Base-by-base conservation (phyloP, 2,888 invertebrate genomes). In the Xestia rhomboidea region DNA sequence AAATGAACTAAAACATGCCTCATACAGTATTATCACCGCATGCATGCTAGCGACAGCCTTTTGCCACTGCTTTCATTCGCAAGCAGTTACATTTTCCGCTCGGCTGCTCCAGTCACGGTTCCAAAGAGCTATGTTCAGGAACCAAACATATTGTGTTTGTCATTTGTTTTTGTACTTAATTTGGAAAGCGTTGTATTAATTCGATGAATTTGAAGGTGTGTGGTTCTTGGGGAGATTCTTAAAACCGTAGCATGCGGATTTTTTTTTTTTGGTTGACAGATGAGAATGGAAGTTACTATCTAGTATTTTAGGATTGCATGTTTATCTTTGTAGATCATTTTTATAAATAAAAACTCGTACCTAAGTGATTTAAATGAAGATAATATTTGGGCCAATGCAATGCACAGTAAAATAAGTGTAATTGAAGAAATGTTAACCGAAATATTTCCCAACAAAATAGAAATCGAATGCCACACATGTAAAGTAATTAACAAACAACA, bases 11-110 rank as follows among this genome's bases (percentile, higher is more conserved):
- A 79, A 86, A 83, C 66, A 72, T 62, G 51, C 38, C 67, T 44
- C 57, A 27, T 64, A 66, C 82, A 81, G 57, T 64, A 75, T 73
- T 85, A 78, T 72, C 78, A 78, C 73, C 73, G 71, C 76, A 79
- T 54, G 63, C 75, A 73, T 87, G 88, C 81, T 81, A 21, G 30
- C 83, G 90, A 88, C 89, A 89, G 88, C 84, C 89, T 90, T 90
- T 89, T 87, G 88, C 86, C 73, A 24, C 68, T 77, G 89, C 80
- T 80, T 90, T 90, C 92, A 90, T 88, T 88, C 88, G 87, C 89
- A 90, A 88, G 79, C 84, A 83, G 84, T 80, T 72, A 84, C 87
- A 89, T 89, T 90, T 89, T 81, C 86, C 88, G 89, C 91, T 80
- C 75, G 85, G 89, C 67, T 75, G 77, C 74, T 72, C 70, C 73